A percentile compares a stretch with the other conserved stretches of the same genome.
phyloP scores from a whole-genome alignment of 2,888 invertebrate species.

The Pollenia amentaria region DNA sequence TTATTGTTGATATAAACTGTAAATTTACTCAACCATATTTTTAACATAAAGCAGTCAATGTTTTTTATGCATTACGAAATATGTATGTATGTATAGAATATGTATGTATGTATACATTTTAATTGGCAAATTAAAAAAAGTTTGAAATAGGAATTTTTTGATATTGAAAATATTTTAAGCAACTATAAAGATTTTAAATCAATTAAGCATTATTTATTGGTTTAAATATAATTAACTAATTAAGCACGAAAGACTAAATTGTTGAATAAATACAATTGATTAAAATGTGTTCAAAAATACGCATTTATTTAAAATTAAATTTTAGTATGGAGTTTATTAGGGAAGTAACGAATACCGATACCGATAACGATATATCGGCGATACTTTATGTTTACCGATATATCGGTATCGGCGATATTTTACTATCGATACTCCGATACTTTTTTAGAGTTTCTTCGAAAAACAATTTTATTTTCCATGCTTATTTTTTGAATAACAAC shows the following conservation, averaged over 20 bases:
- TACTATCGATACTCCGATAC: too few species aligned
- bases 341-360: too few species aligned
- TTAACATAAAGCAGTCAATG: constrained; percentile 19
- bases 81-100: neutral
- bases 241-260: constrained; percentile 17
- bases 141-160: constrained; percentile 32
- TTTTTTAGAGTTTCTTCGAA: too few species aligned
- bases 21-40: constrained; percentile 36
- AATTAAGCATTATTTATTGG: constrained; percentile 25
- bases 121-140: constrained; percentile 37
- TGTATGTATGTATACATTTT: constrained; percentile 1
- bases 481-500: too few species aligned
- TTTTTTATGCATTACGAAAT: constrained; percentile 39
- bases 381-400: too few species aligned
- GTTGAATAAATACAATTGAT: neutral
- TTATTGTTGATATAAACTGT: constrained; percentile 38
- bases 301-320: neutral
- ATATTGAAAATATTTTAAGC: constrained; percentile 27
- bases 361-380: too few species aligned
- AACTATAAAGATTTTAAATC: constrained; percentile 40
- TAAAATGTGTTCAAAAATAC: constrained; percentile 4
- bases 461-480: too few species aligned
- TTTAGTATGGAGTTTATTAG: neutral
- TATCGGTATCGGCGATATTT: too few species aligned
- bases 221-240: constrained; percentile 31